These are phyloP conservation scores for Moxostoma hubbsi DNA, from an alignment of 2,797 vertebrate species.

Conservation along the genomic window DNA sequence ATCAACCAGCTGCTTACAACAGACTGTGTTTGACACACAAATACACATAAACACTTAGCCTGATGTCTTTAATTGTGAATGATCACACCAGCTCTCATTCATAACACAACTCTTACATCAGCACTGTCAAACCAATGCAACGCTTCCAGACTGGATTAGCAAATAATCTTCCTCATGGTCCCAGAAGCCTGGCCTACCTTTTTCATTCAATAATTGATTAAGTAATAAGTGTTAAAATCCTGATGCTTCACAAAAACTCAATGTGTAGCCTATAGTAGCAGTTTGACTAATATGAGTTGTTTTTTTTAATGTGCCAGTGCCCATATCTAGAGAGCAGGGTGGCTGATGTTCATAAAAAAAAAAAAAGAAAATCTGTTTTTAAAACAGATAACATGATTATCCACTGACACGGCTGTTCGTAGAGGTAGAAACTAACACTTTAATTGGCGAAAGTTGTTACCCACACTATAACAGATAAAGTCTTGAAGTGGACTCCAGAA, in stretches of 20 bases:
- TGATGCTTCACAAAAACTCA: neutral
- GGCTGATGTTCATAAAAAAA: neutral
- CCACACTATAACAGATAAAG: too few relatives aligned
- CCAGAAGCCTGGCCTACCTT: neutral
- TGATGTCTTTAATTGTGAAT: slow-evolving; percentile 4
- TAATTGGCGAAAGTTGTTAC: too few relatives aligned
- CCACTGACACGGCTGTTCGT: too few relatives aligned
- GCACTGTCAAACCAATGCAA: neutral
- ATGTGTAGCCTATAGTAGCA: neutral
- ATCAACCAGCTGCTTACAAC: slow-evolving; percentile 11
- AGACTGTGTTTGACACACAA: neutral
- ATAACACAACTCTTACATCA: slow-evolving; percentile 1
- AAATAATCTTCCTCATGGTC: slow-evolving; percentile 1
- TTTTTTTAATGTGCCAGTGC: too few relatives aligned
- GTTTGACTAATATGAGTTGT: too few relatives aligned
- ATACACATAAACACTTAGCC: neutral
- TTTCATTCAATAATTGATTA: slow-evolving; percentile 6
- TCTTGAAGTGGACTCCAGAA: slow-evolving; percentile 15
- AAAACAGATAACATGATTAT: too few relatives aligned
- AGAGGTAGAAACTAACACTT: too few relatives aligned
- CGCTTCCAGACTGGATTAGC: neutral
- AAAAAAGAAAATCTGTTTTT: too few relatives aligned
- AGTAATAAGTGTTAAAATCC: neutral
- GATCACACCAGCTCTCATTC: slow-evolving; percentile 1
- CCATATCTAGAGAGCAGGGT: neutral